Conservation (phyloP, 1,140 invertebrate genomes). For the Bombyx mori region ASM3026992v2 NC_085107.1:2628501-2629000, state of each 20-base stretch:
- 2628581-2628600: not conserved
- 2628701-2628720: no score
- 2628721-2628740: no score
- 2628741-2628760: no score
- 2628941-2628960: slow-evolving; percentile 22
- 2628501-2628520: slow-evolving; percentile 82
- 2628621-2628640: no score
- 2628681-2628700: no score
- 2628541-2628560: slow-evolving; percentile 72
- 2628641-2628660: no score
- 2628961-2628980: slow-evolving; percentile 49
- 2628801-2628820: not conserved
- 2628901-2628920: slow-evolving; percentile 71
- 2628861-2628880: slow-evolving; percentile 78
- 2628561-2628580: slow-evolving; percentile 56
- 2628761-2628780: no score
- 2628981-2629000: not conserved
- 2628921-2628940: slow-evolving; percentile 56
- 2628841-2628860: slow-evolving; percentile 76
- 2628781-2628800: no score
- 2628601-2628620: no score
- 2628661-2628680: no score
- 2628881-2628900: slow-evolving; percentile 76
- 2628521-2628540: slow-evolving; percentile 76
- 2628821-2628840: slow-evolving; percentile 56